phyloP scores from a whole-genome alignment of 2,113 vertebrate species.

The Xiphias gladius region DNA sequence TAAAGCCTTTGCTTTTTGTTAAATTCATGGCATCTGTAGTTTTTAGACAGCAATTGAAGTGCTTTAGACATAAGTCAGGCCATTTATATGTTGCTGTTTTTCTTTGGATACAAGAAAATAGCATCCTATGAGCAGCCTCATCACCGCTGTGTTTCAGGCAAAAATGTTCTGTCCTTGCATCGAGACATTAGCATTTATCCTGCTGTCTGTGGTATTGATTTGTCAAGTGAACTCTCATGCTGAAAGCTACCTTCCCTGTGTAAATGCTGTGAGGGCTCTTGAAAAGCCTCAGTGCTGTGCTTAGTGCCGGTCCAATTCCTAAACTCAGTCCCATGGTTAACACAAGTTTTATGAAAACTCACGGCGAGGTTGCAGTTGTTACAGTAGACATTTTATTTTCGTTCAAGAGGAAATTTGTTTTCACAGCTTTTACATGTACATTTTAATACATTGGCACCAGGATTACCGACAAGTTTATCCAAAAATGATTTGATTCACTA shows the following conservation, averaged over 20 bases:
- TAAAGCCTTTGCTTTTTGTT: too few species aligned
- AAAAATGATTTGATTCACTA: not conserved
- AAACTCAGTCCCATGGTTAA: constrained; percentile 35
- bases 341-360: constrained; percentile 6
- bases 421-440: not conserved
- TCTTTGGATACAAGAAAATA: not conserved
- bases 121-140: not conserved
- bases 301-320: constrained; percentile 12
- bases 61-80: not conserved
- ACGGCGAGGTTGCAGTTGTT: constrained; percentile 9
- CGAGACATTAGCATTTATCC: constrained; percentile 55
- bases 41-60: not conserved
- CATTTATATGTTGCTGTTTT: constrained; percentile 15
- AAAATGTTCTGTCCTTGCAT: constrained; percentile 26
- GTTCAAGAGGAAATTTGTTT: constrained; percentile 17
- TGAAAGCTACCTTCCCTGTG: constrained; percentile 53
- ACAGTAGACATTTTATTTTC: constrained; percentile 10
- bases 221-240: constrained; percentile 49
- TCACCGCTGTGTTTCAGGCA: constrained; percentile 20
- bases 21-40: too few species aligned
- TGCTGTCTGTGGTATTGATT: constrained; percentile 60
- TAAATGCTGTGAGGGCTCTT: constrained; percentile 40
- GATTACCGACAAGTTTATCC: not conserved
- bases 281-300: constrained; percentile 28
- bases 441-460: not conserved